Percentiles rank a stretch among this genome's conserved stretches.
Evolutionary conservation across 2,888 invertebrate genomes (phyloP).

Genomic region (Hypercompe scribonia): DNA sequence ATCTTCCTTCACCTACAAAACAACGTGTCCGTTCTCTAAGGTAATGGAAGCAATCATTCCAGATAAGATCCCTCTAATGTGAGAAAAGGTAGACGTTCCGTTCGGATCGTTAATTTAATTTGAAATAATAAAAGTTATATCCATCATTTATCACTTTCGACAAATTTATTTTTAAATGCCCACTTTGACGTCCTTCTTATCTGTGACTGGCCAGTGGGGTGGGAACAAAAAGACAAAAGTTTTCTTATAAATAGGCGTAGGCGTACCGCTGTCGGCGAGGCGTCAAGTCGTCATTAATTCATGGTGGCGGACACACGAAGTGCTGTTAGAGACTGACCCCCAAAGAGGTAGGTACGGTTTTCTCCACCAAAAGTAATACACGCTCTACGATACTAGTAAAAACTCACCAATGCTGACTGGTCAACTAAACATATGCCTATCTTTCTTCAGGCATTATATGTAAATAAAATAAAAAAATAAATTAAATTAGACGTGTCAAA

Average conservation of each 20-base stretch:
- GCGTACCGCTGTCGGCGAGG: constrained; percentile 72
- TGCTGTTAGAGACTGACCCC: constrained; percentile 22
- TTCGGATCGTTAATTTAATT: constrained; percentile 85
- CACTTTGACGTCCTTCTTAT: constrained; percentile 80
- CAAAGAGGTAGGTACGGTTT: constrained; percentile 4
- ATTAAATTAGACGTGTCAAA: constrained; percentile 55
- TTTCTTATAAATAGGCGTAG: constrained; percentile 75
- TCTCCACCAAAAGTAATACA: not conserved
- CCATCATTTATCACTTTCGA: constrained; percentile 86
- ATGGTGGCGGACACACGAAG: constrained; percentile 35
- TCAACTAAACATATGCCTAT: constrained; percentile 6
- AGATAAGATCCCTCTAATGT: constrained; percentile 86
- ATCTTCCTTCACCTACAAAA: constrained; percentile 81
- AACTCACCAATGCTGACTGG: not conserved
- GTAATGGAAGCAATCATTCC: constrained; percentile 86
- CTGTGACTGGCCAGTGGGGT: constrained; percentile 73
- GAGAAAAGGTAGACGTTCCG: constrained; percentile 84
- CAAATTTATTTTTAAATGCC: constrained; percentile 87
- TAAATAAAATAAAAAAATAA: constrained; percentile 59
- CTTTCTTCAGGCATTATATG: constrained; percentile 33
- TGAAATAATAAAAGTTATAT: constrained; percentile 86
- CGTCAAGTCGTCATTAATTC: constrained; percentile 68
- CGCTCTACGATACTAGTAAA: not conserved
- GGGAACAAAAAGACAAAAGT: constrained; percentile 70
- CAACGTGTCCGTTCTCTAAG: constrained; percentile 81